phyloP scores from a whole-genome alignment of 2,888 invertebrate species.

The Spodoptera exigua region DNA sequence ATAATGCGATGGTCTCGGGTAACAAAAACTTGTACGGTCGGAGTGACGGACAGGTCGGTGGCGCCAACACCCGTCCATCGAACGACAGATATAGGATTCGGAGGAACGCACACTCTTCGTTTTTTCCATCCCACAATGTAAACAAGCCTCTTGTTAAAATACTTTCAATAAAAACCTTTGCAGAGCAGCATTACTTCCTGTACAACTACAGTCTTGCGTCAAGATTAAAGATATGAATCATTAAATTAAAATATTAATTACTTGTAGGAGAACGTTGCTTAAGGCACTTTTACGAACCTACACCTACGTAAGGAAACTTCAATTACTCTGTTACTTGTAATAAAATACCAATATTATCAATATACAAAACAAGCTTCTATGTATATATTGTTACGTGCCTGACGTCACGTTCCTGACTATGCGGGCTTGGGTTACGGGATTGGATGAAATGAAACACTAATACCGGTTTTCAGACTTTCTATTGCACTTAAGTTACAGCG shows the following conservation, averaged over 20 bases:
- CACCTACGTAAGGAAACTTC: slow-evolving; percentile 1
- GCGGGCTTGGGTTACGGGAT: too few relatives aligned
- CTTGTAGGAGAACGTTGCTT: slow-evolving; percentile 14
- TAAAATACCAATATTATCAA: not conserved
- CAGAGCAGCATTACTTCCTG: slow-evolving; percentile 43
- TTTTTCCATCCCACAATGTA: slow-evolving; percentile 19
- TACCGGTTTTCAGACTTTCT: too few relatives aligned
- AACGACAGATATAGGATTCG: slow-evolving; percentile 47
- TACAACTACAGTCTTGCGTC: slow-evolving; percentile 23
- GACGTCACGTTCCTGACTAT: too few relatives aligned
- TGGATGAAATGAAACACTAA: too few relatives aligned
- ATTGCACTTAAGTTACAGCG: too few relatives aligned
- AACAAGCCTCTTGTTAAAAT: slow-evolving; percentile 35
- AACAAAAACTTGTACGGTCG: slow-evolving; percentile 54
- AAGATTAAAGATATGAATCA: slow-evolving; percentile 40
- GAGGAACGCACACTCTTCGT: slow-evolving; percentile 24
- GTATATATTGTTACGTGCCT: too few relatives aligned
- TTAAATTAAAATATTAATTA: slow-evolving; percentile 50
- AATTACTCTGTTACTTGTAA: slow-evolving; percentile 6
- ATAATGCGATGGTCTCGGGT: slow-evolving; percentile 46
- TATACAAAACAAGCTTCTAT: not conserved
- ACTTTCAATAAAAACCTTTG: slow-evolving; percentile 41
- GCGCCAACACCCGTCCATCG: slow-evolving; percentile 47
- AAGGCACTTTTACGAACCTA: slow-evolving; percentile 2
- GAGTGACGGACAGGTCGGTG: slow-evolving; percentile 39